phyloP scores from a whole-genome alignment of 2,797 vertebrate genomes.

The Falco cherrug region DNA sequence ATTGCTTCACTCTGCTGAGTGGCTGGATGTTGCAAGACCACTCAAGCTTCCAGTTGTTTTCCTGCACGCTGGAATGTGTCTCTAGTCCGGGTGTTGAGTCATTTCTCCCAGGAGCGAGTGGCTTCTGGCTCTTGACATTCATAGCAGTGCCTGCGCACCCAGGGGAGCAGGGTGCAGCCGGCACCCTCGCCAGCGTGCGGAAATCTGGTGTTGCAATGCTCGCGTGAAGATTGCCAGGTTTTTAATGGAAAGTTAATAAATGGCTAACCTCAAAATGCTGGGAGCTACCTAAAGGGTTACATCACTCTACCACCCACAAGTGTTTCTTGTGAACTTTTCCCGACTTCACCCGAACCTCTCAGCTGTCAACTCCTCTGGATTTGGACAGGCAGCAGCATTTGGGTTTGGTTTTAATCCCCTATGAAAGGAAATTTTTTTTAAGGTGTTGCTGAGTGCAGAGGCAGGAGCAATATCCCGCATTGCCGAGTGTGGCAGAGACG shows the following conservation, averaged over 20 bases:
- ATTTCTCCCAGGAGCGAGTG: not conserved
- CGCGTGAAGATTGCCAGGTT: not conserved
- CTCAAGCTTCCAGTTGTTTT: constrained; percentile 44
- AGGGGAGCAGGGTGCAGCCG: not conserved
- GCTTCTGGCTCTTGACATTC: not conserved
- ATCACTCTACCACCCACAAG: constrained; percentile 44
- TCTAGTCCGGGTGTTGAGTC: not conserved
- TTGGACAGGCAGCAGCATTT: constrained; percentile 23
- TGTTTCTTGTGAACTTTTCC: constrained; percentile 16
- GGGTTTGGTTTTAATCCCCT: not conserved
- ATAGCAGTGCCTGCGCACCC: not conserved
- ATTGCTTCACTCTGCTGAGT: constrained; percentile 23
- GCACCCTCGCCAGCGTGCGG: not conserved
- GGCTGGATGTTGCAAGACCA: constrained; percentile 39
- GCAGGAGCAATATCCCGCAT: not conserved
- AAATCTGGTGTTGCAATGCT: constrained; percentile 1
- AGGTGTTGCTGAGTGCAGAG: not conserved
- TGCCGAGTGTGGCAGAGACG: fast-evolving
- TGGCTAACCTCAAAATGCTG: constrained; percentile 11
- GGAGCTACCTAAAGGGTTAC: constrained; percentile 41
- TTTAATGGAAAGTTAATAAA: constrained; percentile 42
- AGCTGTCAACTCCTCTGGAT: constrained; percentile 26
- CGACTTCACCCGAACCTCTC: not conserved
- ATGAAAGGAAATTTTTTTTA: not conserved
- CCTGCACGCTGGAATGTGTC: not conserved